Conservation (phyloP, 2,888 invertebrate genomes). For the Craniophora ligustri region DNA sequence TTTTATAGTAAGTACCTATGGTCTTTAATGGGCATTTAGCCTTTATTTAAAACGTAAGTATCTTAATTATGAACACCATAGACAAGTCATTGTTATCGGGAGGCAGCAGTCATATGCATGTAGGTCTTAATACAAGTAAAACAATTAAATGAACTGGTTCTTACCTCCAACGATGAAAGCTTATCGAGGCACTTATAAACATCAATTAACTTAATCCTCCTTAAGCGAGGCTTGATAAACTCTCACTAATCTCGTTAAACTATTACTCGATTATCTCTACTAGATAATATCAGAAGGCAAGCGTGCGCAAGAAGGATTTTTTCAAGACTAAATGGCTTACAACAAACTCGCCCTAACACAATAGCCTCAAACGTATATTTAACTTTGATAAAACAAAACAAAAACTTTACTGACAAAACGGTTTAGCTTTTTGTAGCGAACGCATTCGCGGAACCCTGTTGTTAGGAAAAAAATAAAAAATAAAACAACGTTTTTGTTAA, state of each 20-base stretch:
- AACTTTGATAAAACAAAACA: conserved; percentile 84
- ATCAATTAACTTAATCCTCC: conserved; percentile 18
- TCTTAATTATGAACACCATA: too few relatives aligned
- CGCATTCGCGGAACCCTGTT: conserved; percentile 83
- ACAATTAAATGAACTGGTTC: conserved; percentile 2
- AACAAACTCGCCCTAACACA: conserved; percentile 79
- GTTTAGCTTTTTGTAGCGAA: conserved; percentile 77
- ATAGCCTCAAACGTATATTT: conserved; percentile 86
- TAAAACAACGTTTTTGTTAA: conserved; percentile 69
- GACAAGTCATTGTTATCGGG: too few relatives aligned
- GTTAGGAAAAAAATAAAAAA: conserved; percentile 65
- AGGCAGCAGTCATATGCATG: too few relatives aligned
- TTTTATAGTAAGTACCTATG: too few relatives aligned
- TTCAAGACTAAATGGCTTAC: conserved; percentile 83
- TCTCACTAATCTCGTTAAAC: conserved; percentile 26
- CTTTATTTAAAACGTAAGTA: too few relatives aligned
- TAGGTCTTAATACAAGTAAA: too few relatives aligned
- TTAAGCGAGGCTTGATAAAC: conserved; percentile 16
- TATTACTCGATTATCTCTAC: conserved; percentile 29
- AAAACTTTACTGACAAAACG: conserved; percentile 79
- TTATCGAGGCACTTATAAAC: conserved; percentile 30
- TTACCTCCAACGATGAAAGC: conserved; percentile 25
- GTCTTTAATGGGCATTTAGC: too few relatives aligned
- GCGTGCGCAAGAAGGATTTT: conserved; percentile 83
- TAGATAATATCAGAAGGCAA: conserved; percentile 66